Evolutionary conservation across 23 tunicate genomes (phyloP), one percentile per base, ranked within the genome.

Genomic region (Ascidia mentula): DNA sequence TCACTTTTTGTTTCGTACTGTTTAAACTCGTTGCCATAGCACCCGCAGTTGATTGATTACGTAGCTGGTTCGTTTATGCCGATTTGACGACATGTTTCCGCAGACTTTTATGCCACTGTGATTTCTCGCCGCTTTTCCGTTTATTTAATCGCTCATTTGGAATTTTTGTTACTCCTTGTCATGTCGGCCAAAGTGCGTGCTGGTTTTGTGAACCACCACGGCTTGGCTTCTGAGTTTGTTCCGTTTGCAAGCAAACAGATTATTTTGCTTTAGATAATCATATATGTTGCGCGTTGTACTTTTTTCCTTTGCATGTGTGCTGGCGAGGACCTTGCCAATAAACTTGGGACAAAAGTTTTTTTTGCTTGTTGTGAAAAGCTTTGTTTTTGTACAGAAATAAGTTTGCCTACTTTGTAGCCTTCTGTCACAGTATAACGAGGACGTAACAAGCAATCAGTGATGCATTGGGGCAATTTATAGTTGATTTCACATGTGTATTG

Each of bases 21-120:
- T 53, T 53, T 53, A 53, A 53, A 28, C 65, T 53, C 65, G 65
- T 53, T 53, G 65, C 65, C 65, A 53, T 53, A 53, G 65, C 65
- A 5, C 65, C 65, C 4, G 28, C 22, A 28, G 22, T 53, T 26
- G 22, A 20, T 53, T 53, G 65, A 26, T 53, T 26, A 53, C 65
- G 65, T 53, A 53, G 24, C 65, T 5, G 65, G 24, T 9, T 53
- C 24, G 65, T 53, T 53, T 53, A 20, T 53, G 65, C 65, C 65
- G 65, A 53, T 53, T 53, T 28, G 22, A 26, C 2, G 65, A 53
- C 65, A 28, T 9, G 65, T 53, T 53, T 53, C 24, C 13, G 13
- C 65, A 26, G 65, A 53, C 13, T 53, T 53, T 53, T 53, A 28
- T 53, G 65, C 65, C 65, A 53, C 65, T 53, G 65, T 53, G 65